phyloP scores from a whole-genome alignment of 2,797 vertebrate genomes.

The Parambassis ranga region DNA sequence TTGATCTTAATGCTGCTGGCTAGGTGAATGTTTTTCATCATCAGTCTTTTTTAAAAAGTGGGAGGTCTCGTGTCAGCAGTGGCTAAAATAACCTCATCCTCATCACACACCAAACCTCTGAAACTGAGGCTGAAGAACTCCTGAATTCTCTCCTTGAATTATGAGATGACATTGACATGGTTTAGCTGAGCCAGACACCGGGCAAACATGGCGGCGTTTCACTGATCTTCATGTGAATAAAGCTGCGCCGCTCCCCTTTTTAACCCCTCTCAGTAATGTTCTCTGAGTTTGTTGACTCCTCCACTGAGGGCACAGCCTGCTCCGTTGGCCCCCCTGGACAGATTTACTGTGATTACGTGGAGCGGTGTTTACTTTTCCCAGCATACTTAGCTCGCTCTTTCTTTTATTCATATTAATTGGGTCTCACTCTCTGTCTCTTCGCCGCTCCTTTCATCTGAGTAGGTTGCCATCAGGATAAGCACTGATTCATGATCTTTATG shows the following conservation, averaged over 20 bases:
- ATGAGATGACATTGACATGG: slow-evolving; percentile 34
- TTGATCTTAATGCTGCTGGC: slow-evolving; percentile 39
- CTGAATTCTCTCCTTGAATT: slow-evolving; percentile 33
- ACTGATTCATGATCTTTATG: slow-evolving; percentile 2
- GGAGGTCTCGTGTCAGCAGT: slow-evolving; percentile 7
- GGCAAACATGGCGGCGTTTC: slow-evolving; percentile 56
- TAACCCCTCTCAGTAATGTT: slow-evolving; percentile 57
- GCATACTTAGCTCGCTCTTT: slow-evolving; percentile 64
- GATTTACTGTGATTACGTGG: slow-evolving; percentile 69
- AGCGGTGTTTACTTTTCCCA: slow-evolving; percentile 82
- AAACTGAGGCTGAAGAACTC: slow-evolving; percentile 18
- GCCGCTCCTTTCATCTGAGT: slow-evolving; percentile 16
- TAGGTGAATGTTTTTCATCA: slow-evolving; percentile 25
- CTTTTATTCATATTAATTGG: slow-evolving; percentile 72
- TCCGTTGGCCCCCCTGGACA: slow-evolving; percentile 35
- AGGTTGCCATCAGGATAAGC: slow-evolving; percentile 1
- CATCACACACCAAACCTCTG: not conserved
- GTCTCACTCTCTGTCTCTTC: slow-evolving; percentile 32
- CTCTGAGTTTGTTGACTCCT: slow-evolving; percentile 74
- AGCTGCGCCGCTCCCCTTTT: slow-evolving; percentile 43
- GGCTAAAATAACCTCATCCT: not conserved
- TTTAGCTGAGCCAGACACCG: slow-evolving; percentile 61
- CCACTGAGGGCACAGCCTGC: slow-evolving; percentile 42
- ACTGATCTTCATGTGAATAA: slow-evolving; percentile 69
- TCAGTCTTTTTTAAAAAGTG: not conserved